Evolutionary conservation across 2,113 vertebrate genomes (phyloP), one percentile per base, ranked within the genome.

Genomic region (Gasterosteus nipponicus): DNA sequence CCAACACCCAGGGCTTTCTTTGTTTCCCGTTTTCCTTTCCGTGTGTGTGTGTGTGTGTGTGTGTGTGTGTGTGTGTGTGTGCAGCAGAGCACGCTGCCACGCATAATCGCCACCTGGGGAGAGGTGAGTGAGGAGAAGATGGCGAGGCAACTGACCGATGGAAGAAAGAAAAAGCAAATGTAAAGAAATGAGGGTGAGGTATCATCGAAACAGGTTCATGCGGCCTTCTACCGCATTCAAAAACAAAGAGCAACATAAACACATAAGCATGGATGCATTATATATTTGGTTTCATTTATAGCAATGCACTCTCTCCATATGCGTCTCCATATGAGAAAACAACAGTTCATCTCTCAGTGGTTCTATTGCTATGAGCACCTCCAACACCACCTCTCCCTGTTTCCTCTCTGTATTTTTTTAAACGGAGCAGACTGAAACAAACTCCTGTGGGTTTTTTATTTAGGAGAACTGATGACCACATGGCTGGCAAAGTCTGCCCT

Each of bases 401-500:
- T 84, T 87, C 73, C 77, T 78, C 12, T 73, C 56, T 87, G 80
- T 86, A 83, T 87, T 89, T 85, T 85, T 54, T 64, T 68, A 78
- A 86, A 69, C 61, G 72, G 72, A 86, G 49, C 58, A 83, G 77
- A 84, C 77, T 44, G 41, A 84, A 64, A 49, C 67, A 49, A 64
- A 89, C 90, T 89, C 87, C 87, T 87, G 81, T 51, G 86, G 84
- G 76, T 75, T 67, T 75, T 73, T 85, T 88, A 83, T 87, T 89
- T 81, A 76, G 56, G 76, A 78, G 72, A 76, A 65, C 73, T 46
- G 63, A 75, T 84, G 73, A 86, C 70, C 66, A 62, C 78, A 80
- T 69, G 77, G 63, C 70, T 87, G 86, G 84, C 85, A 82, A 42
- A 71, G 44, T 42, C 39, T 53, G 61, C 51, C 61, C 44, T 18